Conservation (phyloP, 2,888 invertebrate species). For the Drosophila prolongata region DNA sequence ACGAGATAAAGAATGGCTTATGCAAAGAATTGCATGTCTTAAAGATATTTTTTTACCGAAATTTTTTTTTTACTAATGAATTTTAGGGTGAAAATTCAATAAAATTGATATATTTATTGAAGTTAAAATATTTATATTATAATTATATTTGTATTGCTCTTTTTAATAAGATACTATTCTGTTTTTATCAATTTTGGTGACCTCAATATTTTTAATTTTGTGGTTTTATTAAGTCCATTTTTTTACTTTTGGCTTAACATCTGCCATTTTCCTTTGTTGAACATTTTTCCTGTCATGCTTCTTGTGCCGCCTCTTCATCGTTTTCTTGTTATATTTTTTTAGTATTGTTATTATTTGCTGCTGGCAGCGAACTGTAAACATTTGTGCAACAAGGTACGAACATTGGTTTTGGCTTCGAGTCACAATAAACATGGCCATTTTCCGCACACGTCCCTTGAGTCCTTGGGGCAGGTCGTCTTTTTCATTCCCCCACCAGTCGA, state of each 20-base stretch:
- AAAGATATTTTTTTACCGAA: neutral
- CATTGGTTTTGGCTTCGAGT: constrained; percentile 71
- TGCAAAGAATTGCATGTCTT: neutral
- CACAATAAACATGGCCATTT: constrained; percentile 59
- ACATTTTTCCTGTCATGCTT: constrained; percentile 34
- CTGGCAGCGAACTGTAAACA: constrained; percentile 66
- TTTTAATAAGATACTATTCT: too few species aligned
- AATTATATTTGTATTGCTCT: too few species aligned
- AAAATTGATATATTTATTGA: too few species aligned
- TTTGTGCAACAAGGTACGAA: constrained; percentile 71
- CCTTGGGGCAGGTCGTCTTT: neutral
- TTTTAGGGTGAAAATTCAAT: too few species aligned
- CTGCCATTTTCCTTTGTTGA: constrained; percentile 28
- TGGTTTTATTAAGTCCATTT: neutral
- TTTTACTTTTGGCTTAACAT: neutral
- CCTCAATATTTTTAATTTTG: neutral
- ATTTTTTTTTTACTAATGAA: neutral
- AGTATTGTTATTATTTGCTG: constrained; percentile 31
- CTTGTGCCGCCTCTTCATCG: constrained; percentile 31
- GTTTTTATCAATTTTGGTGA: neutral
- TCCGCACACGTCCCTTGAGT: constrained; percentile 1
- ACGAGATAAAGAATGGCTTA: too few species aligned
- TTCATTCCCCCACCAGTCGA: constrained; percentile 21
- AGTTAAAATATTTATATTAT: too few species aligned
- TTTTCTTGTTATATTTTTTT: constrained; percentile 33